Percentiles rank a stretch among this genome's conserved stretches.
phyloP scores from a whole-genome alignment of 2,113 vertebrate species.

The Leucoraja erinaceus region DNA sequence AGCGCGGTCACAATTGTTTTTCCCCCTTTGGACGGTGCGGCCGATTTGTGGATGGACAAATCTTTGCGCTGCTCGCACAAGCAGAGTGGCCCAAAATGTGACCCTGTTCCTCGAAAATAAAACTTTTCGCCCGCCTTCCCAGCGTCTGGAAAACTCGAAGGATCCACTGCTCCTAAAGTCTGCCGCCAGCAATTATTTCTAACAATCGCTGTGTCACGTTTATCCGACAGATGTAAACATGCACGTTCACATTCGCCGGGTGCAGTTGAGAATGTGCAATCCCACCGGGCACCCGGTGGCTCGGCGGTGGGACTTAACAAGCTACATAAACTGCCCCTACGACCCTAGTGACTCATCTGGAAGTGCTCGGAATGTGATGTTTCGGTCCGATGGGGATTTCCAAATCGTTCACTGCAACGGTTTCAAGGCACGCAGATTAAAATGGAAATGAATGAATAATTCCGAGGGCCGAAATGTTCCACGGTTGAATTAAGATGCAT shows the following conservation, averaged over 20 bases:
- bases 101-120: neutral
- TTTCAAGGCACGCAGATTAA: neutral
- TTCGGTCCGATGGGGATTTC: neutral
- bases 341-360: neutral
- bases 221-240: neutral
- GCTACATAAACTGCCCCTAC: neutral
- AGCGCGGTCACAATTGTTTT: no score
- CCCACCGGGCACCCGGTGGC: neutral
- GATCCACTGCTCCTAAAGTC: neutral
- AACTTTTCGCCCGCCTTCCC: neutral
- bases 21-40: neutral
- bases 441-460: neutral
- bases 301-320: neutral
- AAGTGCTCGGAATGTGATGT: neutral
- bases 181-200: neutral
- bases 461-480: neutral
- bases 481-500: neutral
- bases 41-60: neutral
- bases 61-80: neutral
- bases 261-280: neutral
- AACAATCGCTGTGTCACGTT: neutral
- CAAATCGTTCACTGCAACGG: neutral
- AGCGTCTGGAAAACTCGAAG: neutral
- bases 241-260: neutral
- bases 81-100: neutral